Base-by-base conservation (phyloP, 2,113 vertebrate species). In the Cinclus mexicanus region DNA sequence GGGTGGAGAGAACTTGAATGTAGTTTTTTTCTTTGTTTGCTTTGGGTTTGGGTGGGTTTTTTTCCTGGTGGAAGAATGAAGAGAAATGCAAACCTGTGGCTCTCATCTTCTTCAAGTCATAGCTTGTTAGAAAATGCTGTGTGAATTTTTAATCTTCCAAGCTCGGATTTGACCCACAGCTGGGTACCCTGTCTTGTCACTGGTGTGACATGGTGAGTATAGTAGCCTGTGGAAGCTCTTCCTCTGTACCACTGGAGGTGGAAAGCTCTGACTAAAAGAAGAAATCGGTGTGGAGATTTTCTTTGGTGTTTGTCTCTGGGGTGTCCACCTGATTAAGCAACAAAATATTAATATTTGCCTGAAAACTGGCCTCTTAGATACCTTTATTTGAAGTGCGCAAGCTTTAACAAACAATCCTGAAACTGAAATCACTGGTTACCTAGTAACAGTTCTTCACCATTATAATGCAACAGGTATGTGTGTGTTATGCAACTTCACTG, bases 381-480 rank as follows among this genome's bases (percentile, higher is more conserved):
- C 22, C 47, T 88, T 90, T 80, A 26, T 87, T 94, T 95, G 83
- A 82, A 77, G 49, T n/a, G 1, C 90, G 69, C 52, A 87, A 80
- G 67, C 81, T 90, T 94, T 49, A 86, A 80, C 89, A 96, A 96
- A 83, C 82, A 94, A 17, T 81, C 59, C 71, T 79, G 57, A 71
- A 87, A 70, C 35, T 4, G 3, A 71, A 90, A 91, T 93, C 11
- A 0, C 65, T 84, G 59, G 95, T 87, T 94, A 85, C 94, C 93
- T 94, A 50, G 90, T 84, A 93, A 95, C 90, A 81, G 42, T 94
- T 95, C 52, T 82, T 67, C 47, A 65, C 47, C 39, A 76, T 49
- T 94, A 57, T 86, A 95, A 91, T 93, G 91, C 81, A 94, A 84
- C 91, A 92, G 87, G 90, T 88, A 82, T 87, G 39, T 55, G 35